A percentile compares a stretch with the other conserved stretches of the same genome.
Evolutionary conservation across 2,888 invertebrate genomes (phyloP).

Genomic region (Micoletzkya japonica): DNA sequence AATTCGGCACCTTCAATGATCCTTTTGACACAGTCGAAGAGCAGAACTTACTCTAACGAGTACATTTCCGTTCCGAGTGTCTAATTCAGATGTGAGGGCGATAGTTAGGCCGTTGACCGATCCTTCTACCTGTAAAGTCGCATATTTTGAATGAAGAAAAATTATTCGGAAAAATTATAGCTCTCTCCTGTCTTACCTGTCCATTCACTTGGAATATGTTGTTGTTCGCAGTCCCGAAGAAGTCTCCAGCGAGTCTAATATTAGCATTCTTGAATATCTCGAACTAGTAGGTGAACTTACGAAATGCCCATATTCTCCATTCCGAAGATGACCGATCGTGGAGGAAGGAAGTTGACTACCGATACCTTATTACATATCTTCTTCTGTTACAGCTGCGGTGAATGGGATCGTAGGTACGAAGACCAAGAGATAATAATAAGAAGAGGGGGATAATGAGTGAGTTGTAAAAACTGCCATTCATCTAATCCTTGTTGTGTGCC

Average conservation of each 20-base stretch:
- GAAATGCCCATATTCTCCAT: constrained; percentile 55
- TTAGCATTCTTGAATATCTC: neutral
- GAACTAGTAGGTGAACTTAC: constrained; percentile 31
- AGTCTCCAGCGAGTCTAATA: constrained; percentile 11
- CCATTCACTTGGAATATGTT: constrained; percentile 44
- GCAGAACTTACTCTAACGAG: constrained; percentile 39
- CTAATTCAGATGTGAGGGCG: constrained; percentile 49
- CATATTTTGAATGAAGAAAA: neutral
- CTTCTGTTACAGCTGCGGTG: too few species aligned
- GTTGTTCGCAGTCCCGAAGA: constrained; percentile 10
- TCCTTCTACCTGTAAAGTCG: constrained; percentile 43
- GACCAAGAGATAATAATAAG: neutral
- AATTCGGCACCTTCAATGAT: constrained; percentile 45
- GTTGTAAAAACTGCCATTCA: too few species aligned
- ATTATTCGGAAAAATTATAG: neutral
- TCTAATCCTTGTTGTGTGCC: too few species aligned
- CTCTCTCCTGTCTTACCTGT: neutral
- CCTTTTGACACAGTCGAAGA: neutral
- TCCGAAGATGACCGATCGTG: constrained; percentile 50
- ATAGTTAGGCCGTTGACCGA: constrained; percentile 53
- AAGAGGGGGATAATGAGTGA: neutral
- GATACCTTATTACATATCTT: constrained; percentile 37
- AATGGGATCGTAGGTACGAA: too few species aligned
- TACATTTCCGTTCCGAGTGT: constrained; percentile 50
- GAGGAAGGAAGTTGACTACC: constrained; percentile 55